Base-by-base conservation (phyloP, 2,797 vertebrate genomes). In the Atherinosoma microstoma region DNA sequence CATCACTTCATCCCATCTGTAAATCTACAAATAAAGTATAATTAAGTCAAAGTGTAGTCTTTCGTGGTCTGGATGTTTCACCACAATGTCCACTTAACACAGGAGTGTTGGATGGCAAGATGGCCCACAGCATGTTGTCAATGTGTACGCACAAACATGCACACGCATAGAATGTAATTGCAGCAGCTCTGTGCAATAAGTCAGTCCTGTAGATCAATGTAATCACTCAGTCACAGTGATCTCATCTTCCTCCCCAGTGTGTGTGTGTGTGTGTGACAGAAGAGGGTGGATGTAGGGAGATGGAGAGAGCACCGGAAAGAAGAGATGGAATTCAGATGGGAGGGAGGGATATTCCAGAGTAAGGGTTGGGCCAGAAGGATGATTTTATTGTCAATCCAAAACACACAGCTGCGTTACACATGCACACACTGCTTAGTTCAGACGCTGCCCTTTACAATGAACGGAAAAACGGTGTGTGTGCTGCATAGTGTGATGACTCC, bases 201-300 rank as follows among this genome's bases (percentile, higher is more conserved):
- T 82, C 79, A 80, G 68, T 58, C 53, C 72, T 76, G 73, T 59
- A 57, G 83, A 92, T 94, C 91, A 87, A 91, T 91, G 83, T 51
- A 77, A 86, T 79, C 65, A 63, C 79, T 87, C 73, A 65, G 64
- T 53, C 59, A 70, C 71, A 84, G 84, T 90, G 88, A 93, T 79
- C 86, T 92, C 89, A 93, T 90, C 85, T 62, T 76, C 83, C 82
- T 80, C 47, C 67, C 29, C 58, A 75, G n/a, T 22, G 13, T 60
- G 49, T 49, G 15, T 36, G 27, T 45, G 64, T 57, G 83, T 64
- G 35, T 57, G 47, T 51, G 70, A 34, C 56, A 13, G 61, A 58
- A 59, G 75, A 47, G 71, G 65, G 75, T 38, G 35, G 24, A 32
- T 35, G 54, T 32, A 70, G 59, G 16, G 30, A 36, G 65, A 58